Evolutionary conservation across 2,797 vertebrate species (phyloP).

Genomic region (Pseudopleuronectes americanus): DNA sequence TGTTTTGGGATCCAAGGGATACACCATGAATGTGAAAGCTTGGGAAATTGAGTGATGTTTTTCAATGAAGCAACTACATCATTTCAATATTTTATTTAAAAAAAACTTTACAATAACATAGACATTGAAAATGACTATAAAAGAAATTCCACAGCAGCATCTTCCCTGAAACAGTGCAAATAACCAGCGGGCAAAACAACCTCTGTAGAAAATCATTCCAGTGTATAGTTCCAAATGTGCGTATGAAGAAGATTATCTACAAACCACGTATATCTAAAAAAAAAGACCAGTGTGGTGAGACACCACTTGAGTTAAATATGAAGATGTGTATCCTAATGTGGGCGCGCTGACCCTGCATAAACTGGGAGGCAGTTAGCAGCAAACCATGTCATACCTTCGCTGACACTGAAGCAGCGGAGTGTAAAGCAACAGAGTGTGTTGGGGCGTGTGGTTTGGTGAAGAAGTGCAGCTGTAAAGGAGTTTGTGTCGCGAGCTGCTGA

Average conservation of each 20-base stretch:
- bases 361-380: slow-evolving; percentile 31
- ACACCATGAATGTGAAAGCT: background rate
- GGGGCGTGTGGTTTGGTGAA: slow-evolving; percentile 56
- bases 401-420: slow-evolving; percentile 67
- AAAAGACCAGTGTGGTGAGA: background rate
- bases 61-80: too few relatives aligned
- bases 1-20: too few relatives aligned
- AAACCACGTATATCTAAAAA: background rate
- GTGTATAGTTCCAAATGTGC: background rate
- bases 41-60: background rate
- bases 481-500: slow-evolving; percentile 26
- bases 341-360: background rate
- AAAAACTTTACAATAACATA: background rate
- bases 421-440: slow-evolving; percentile 67
- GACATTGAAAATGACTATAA: background rate
- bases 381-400: slow-evolving; percentile 24
- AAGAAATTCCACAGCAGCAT: background rate
- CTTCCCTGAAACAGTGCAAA: background rate
- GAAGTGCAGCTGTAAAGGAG: slow-evolving; percentile 63
- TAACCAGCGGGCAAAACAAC: background rate
- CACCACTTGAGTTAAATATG: background rate
- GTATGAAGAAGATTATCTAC: background rate
- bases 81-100: too few relatives aligned
- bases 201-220: background rate
- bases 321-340: background rate